These are phyloP conservation scores for Lepas anatifera DNA, from an alignment of 2,888 invertebrate species.

Conservation along the genomic window DNA sequence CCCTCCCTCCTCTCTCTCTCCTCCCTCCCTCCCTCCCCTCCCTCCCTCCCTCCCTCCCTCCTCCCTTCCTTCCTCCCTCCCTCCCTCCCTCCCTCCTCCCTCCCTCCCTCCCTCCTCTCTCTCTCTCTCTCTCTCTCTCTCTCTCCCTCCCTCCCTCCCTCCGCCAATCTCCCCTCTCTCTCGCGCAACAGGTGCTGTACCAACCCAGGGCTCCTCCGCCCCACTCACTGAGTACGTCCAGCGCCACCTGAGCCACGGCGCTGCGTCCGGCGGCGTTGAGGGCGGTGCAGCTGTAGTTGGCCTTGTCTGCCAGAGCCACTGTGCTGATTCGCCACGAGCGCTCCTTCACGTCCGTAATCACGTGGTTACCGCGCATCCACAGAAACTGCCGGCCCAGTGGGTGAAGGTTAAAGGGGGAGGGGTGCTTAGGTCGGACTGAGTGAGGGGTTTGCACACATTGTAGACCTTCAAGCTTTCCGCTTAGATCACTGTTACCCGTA, in stretches of 20 bases:
- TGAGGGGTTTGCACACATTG: no score
- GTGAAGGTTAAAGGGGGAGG: no score
- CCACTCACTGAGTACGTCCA: constrained; percentile 53
- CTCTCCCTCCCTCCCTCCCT: no score
- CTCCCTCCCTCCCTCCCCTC: background rate
- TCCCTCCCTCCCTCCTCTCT: background rate
- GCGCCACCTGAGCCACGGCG: constrained; percentile 49
- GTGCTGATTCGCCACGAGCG: constrained; percentile 68
- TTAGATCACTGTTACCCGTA: no score
- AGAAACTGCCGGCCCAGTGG: constrained; percentile 39
- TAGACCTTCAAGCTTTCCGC: no score
- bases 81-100: background rate
- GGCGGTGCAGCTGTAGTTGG: constrained; percentile 80
- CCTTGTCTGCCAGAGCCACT: constrained; percentile 69
- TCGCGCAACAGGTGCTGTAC: no score
- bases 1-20: background rate
- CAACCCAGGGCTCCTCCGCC: no score
- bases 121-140: no score
- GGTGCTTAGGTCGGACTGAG: no score
- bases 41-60: no score
- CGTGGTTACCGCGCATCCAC: constrained; percentile 66
- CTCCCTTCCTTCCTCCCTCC: background rate
- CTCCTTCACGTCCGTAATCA: constrained; percentile 59
- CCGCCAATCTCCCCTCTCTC: no score
- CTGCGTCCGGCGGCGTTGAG: constrained; percentile 74